These are phyloP conservation scores for Chelon labrosus DNA, from an alignment of 2,797 vertebrate species.

Conservation along the genomic window DNA sequence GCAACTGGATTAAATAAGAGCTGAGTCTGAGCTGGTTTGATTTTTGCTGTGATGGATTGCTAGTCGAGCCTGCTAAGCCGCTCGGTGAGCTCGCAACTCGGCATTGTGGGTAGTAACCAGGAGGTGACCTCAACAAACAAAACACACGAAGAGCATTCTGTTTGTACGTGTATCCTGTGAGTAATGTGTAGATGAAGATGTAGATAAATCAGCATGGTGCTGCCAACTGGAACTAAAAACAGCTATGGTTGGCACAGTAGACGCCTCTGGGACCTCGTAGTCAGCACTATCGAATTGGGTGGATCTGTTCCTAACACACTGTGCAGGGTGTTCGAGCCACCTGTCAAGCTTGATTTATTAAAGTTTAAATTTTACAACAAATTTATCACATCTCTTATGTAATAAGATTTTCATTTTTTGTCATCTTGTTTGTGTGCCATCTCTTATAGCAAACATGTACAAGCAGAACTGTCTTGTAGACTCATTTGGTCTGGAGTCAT, in stretches of 20 bases:
- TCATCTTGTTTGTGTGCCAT: too few species aligned
- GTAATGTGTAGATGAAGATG: constrained; percentile 22
- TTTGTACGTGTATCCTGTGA: background rate
- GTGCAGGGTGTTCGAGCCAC: background rate
- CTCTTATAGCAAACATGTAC: too few species aligned
- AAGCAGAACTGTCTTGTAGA: too few species aligned
- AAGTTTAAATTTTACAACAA: background rate
- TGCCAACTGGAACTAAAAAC: constrained; percentile 29
- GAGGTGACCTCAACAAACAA: constrained; percentile 21
- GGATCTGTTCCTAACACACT: constrained; percentile 1
- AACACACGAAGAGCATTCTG: constrained; percentile 4
- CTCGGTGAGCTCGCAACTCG: background rate
- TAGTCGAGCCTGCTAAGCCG: constrained; percentile 15
- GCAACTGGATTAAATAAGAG: constrained; percentile 65
- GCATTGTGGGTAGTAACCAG: constrained; percentile 18
- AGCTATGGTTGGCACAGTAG: background rate
- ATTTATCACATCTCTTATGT: too few species aligned
- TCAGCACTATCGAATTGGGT: constrained; percentile 5
- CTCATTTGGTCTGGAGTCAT: too few species aligned
- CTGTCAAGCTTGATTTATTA: background rate
- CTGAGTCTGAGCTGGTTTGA: constrained; percentile 46
- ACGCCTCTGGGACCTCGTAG: constrained; percentile 17
- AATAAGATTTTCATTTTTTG: too few species aligned
- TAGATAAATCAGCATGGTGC: constrained; percentile 25
- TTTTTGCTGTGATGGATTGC: constrained; percentile 62